These are phyloP conservation scores for Chloromyia formosa DNA, from an alignment of 2,888 invertebrate species.

Conservation along the genomic window DNA sequence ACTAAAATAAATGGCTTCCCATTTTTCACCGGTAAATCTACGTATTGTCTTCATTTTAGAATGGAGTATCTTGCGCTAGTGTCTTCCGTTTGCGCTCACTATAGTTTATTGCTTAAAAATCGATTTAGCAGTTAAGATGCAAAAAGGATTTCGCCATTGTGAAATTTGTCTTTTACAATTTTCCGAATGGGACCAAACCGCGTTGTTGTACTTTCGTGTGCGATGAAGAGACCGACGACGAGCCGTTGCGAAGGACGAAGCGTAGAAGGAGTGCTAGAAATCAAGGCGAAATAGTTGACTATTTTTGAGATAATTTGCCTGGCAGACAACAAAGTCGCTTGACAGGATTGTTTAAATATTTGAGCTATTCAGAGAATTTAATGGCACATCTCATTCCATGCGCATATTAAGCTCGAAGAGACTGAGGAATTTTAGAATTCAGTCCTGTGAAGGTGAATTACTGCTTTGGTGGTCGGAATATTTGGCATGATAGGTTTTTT, in stretches of 20 bases:
- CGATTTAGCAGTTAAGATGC: conserved; percentile 30
- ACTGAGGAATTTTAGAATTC: no score
- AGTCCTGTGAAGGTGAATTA: no score
- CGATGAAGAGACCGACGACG: background rate
- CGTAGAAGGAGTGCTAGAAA: background rate
- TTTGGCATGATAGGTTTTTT: no score
- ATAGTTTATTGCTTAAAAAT: conserved; percentile 28
- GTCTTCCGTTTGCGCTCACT: background rate
- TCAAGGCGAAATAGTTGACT: background rate
- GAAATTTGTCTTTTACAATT: background rate
- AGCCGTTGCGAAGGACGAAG: background rate
- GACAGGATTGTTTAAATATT: conserved; percentile 17
- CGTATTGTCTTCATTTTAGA: conserved; percentile 12
- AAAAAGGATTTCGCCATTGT: conserved; percentile 4
- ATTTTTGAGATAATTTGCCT: conserved; percentile 1
- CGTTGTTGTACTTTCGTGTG: no score
- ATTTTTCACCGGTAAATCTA: conserved; percentile 24
- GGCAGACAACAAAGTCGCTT: background rate
- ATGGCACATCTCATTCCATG: background rate
- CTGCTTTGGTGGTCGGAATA: no score
- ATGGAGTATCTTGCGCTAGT: background rate
- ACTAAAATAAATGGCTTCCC: conserved; percentile 3
- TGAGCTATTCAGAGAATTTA: conserved; percentile 18
- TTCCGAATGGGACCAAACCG: no score
- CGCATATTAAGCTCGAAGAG: no score